Evolutionary conservation across 2,888 invertebrate genomes (phyloP), one percentile per base, ranked within the genome.

Genomic region (Lasioglossum morio): DNA sequence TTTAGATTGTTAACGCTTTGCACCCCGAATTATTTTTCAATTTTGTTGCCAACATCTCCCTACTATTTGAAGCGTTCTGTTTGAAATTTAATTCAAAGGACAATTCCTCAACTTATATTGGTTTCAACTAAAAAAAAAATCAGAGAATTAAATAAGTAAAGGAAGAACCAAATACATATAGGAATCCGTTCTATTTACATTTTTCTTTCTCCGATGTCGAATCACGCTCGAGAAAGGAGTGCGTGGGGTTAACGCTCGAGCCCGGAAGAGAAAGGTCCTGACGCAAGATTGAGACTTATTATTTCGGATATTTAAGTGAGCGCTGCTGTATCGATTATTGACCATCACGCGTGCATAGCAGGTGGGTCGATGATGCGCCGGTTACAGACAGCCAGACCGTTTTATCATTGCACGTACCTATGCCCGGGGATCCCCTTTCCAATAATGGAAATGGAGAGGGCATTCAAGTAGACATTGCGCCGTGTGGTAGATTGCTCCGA

Each of bases 381-480:
- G 53, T 70, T 79, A 40, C 70, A 76, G 82, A 80, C 75, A 75
- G 81, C 74, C 79, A 78, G 85, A 77, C 37, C 82, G 82, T 84
- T 87, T 86, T 82, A 81, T 89, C 81, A 84, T 81, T 79, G 86
- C 80, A 75, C 72, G 79, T 81, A 63, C 30, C 63, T 63, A 85
- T 37, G 76, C 60, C 60, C 57, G 34, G 63, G 34, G 30, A 88
- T 82, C 82, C 85, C 82, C 82, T 89, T 81, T 78, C 90, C 86
- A 87, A 90, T 89, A 90, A 90, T 88, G 86, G 87, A 89, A 90
- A 87, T 86, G 86, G 91, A 91, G 86, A 89, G 84, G 80, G 86
- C 88, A 88, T 89, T 90, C 84, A 77, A 88, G 85, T 80, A 81
- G 87, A 87, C 87, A 90, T 89, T 89, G 88, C 86, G 75, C 77